Percentiles rank a stretch among this genome's conserved stretches.
These are phyloP conservation scores for Meloidogyne chitwoodi DNA, from an alignment of 1,140 invertebrate genomes.

Conservation along the genomic window DNA sequence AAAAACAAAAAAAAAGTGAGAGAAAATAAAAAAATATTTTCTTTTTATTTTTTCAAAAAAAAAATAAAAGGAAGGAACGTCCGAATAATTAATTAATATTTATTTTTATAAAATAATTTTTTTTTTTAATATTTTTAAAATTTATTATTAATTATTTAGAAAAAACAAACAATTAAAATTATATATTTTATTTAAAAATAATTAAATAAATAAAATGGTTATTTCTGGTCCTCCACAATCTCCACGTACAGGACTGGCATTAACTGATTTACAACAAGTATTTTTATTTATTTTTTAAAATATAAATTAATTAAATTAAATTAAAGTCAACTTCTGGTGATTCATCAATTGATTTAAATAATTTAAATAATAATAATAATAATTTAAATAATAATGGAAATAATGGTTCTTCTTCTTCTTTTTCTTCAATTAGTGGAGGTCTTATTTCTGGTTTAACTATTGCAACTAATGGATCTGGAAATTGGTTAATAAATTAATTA, in stretches of 20 bases:
- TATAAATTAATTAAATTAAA: not conserved
- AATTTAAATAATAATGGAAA: conserved; percentile 25
- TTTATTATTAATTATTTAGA: no score
- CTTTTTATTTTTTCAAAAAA: no score
- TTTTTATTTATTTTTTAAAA: no score
- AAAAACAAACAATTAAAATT: not conserved
- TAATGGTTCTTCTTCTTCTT: no score
- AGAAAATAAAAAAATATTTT: not conserved
- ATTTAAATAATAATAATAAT: conserved; percentile 3
- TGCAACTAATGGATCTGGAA: conserved; percentile 23
- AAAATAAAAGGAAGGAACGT: no score
- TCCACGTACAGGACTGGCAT: conserved; percentile 49
- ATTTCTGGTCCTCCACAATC: conserved; percentile 42
- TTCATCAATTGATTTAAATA: not conserved
- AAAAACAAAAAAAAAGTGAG: not conserved
- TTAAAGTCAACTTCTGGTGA: conserved; percentile 15
- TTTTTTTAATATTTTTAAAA: no score
- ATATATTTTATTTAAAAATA: no score
- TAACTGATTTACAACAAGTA: conserved; percentile 44
- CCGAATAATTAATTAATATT: no score
- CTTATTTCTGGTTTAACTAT: conserved; percentile 36
- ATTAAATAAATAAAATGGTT: conserved; percentile 20
- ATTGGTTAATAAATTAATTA: no score
- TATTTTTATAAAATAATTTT: no score
- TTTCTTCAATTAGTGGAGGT: conserved; percentile 48